Conservation (phyloP, 2,888 invertebrate genomes). For the Drosophila percnosoma region DNA sequence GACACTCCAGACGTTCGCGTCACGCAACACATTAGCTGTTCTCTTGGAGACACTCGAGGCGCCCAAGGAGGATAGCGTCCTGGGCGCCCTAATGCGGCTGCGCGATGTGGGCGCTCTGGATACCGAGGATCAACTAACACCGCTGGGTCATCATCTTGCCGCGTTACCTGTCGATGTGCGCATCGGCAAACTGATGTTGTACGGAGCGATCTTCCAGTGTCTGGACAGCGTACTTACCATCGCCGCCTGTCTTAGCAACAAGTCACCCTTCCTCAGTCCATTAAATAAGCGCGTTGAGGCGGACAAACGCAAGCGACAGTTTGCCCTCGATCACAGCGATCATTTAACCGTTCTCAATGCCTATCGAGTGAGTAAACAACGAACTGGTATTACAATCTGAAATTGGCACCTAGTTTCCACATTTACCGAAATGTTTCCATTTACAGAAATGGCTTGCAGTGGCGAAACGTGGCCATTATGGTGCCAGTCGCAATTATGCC, state of each 20-base stretch:
- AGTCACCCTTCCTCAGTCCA: constrained; percentile 91
- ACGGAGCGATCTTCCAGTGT: constrained; percentile 95
- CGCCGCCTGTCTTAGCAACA: constrained; percentile 92
- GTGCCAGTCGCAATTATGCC: constrained; percentile 92
- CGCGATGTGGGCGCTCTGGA: constrained; percentile 93
- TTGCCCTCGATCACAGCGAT: constrained; percentile 93
- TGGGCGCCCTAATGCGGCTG: constrained; percentile 89
- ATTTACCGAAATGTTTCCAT: neutral
- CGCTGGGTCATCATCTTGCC: constrained; percentile 94
- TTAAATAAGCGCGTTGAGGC: constrained; percentile 90
- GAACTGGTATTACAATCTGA: neutral
- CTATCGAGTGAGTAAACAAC: constrained; percentile 88
- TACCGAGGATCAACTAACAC: constrained; percentile 89
- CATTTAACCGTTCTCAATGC: constrained; percentile 94
- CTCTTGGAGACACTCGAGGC: constrained; percentile 89
- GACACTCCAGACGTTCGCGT: constrained; percentile 86
- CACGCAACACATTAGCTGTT: constrained; percentile 77
- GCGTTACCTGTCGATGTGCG: constrained; percentile 95
- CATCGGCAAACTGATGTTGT: constrained; percentile 96
- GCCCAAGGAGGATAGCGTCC: constrained; percentile 88
- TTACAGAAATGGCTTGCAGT: constrained; percentile 93
- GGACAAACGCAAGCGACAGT: constrained; percentile 90
- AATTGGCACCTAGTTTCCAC: neutral
- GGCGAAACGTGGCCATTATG: constrained; percentile 87
- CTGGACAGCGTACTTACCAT: constrained; percentile 96